phyloP scores from a whole-genome alignment of 2,797 vertebrate species.

The Chiloscyllium punctatum region DNA sequence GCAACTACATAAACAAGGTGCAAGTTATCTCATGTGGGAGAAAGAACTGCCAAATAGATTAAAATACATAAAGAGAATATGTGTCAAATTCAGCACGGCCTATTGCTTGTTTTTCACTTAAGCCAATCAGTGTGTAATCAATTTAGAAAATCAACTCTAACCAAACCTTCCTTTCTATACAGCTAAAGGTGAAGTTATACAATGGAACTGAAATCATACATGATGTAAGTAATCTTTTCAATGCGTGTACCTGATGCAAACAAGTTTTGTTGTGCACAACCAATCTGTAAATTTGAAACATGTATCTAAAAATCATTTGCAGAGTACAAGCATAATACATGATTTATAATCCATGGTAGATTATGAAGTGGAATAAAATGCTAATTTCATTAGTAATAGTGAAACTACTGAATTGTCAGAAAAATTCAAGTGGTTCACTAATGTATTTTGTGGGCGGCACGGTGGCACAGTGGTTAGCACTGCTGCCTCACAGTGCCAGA shows the following conservation, averaged over 20 bases:
- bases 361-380: background rate
- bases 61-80: background rate
- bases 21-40: too few species aligned
- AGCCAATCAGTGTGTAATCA: background rate
- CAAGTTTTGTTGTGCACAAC: background rate
- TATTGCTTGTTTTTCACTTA: background rate
- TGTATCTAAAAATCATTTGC: background rate
- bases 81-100: background rate
- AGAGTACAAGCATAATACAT: background rate
- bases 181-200: constrained; percentile 25
- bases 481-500: too few species aligned
- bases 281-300: background rate
- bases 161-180: background rate
- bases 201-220: background rate
- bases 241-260: background rate
- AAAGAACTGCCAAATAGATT: background rate
- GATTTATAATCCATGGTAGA: background rate
- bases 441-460: too few species aligned
- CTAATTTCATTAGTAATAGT: background rate
- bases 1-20: constrained; percentile 12
- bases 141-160: constrained; percentile 9
- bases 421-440: background rate
- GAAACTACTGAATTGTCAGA: background rate
- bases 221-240: constrained; percentile 32
- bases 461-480: too few species aligned